These are phyloP conservation scores for Acipenser transmontanus DNA, from an alignment of 2,797 vertebrate genomes.

Conservation along the genomic window DNA sequence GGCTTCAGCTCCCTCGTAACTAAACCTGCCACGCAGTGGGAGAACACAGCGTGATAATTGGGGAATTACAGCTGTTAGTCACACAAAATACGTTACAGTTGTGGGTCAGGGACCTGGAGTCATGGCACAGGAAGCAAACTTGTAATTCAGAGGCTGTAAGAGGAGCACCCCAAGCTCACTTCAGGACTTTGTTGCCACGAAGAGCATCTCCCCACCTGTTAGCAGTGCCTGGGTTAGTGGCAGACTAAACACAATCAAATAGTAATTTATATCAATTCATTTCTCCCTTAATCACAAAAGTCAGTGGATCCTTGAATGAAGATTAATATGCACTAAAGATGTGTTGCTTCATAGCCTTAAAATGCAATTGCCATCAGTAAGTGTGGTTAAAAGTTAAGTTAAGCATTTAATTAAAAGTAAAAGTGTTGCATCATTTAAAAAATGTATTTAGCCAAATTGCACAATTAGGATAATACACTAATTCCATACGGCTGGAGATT, in stretches of 20 bases:
- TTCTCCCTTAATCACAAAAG: conserved; percentile 14
- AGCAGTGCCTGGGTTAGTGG: conserved; percentile 22
- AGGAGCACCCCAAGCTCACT: conserved; percentile 27
- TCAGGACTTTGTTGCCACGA: conserved; percentile 23
- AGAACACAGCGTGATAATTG: conserved; percentile 63
- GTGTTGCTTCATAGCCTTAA: conserved; percentile 1
- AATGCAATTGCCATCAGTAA: neutral
- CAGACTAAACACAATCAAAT: conserved; percentile 51
- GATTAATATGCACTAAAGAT: conserved; percentile 34
- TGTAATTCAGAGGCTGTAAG: conserved; percentile 62
- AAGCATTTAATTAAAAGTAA: conserved; percentile 3
- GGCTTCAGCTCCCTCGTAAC: conserved; percentile 51
- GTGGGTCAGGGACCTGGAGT: conserved; percentile 61
- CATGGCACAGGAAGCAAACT: conserved; percentile 70
- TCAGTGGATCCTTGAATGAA: conserved; percentile 33
- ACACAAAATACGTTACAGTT: conserved; percentile 63
- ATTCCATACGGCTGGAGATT: too few relatives aligned
- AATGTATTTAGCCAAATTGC: conserved; percentile 4
- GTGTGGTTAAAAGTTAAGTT: neutral
- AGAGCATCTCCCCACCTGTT: conserved; percentile 46
- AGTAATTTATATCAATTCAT: conserved; percentile 41
- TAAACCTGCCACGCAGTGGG: conserved; percentile 60
- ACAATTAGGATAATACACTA: neutral
- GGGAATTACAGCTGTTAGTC: conserved; percentile 74
- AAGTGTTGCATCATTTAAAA: conserved; percentile 1